phyloP scores from a whole-genome alignment of 2,113 vertebrate genomes.

The Saimiri boliviensis region DNA sequence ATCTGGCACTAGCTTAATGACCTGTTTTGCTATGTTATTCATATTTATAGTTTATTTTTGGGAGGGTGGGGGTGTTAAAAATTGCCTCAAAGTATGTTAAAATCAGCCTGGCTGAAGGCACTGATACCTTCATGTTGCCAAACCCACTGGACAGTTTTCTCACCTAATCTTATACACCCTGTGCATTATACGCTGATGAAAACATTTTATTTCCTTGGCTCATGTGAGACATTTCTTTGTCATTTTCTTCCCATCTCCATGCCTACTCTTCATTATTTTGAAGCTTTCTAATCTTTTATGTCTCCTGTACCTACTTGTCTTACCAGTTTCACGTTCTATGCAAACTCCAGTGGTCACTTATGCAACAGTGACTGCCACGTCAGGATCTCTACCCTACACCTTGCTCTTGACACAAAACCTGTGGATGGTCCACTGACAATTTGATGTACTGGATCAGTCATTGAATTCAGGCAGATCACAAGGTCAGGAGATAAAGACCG shows the following conservation, averaged over 20 bases:
- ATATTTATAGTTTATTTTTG: not conserved
- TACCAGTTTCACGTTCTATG: not conserved
- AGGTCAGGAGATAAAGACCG: too few species aligned
- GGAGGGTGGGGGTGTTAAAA: not conserved
- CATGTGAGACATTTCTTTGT: not conserved
- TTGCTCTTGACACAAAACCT: not conserved
- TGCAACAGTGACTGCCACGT: not conserved
- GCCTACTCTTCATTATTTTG: not conserved
- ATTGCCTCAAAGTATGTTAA: not conserved
- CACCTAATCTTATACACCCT: not conserved
- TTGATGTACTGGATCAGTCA: not conserved
- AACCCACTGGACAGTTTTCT: not conserved
- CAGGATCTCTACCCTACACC: not conserved
- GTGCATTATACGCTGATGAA: not conserved
- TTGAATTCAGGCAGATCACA: not conserved
- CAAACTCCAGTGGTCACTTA: not conserved
- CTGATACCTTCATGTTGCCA: not conserved
- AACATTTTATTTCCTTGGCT: not conserved
- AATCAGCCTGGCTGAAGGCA: not conserved
- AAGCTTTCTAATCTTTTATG: not conserved
- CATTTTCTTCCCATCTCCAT: not conserved
- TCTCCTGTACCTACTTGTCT: not conserved
- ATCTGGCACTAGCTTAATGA: not conserved
- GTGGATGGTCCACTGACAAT: not conserved
- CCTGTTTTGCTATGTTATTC: not conserved